These are phyloP conservation scores for Crossocerus cetratus DNA, from an alignment of 2,888 invertebrate genomes.

Conservation along the genomic window DNA sequence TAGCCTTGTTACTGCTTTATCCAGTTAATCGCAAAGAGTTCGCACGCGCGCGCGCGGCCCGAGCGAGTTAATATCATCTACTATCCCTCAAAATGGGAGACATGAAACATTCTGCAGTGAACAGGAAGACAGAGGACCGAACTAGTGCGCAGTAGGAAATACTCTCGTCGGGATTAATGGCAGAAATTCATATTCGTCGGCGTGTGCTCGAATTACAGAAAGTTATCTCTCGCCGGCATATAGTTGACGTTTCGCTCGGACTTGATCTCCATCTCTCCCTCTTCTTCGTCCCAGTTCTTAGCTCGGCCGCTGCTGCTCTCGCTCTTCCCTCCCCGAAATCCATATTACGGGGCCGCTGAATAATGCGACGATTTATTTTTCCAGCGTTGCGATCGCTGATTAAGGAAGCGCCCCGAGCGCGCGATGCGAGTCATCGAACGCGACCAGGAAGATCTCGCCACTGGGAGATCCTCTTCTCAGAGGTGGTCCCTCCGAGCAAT, in stretches of 20 bases:
- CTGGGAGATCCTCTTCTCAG: background rate
- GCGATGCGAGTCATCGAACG: constrained; percentile 9
- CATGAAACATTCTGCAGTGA: no score
- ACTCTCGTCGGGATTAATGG: constrained; percentile 67
- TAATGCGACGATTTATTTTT: constrained; percentile 74
- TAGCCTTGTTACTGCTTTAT: no score
- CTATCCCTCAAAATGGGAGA: no score
- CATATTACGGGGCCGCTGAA: constrained; percentile 70
- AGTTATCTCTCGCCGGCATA: constrained; percentile 66
- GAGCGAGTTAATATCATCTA: no score
- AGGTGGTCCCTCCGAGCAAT: no score
- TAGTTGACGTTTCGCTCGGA: constrained; percentile 51
- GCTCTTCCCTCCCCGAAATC: constrained; percentile 62
- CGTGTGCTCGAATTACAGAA: constrained; percentile 73
- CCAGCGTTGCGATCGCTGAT: constrained; percentile 68
- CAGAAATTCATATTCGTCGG: constrained; percentile 74
- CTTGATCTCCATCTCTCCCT: constrained; percentile 46
- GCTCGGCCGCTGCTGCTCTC: background rate
- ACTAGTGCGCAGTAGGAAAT: no score
- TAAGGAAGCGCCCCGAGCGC: constrained; percentile 57
- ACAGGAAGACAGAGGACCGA: no score
- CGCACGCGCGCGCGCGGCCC: no score
- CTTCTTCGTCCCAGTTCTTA: constrained; percentile 15
- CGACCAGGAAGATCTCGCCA: constrained; percentile 2
- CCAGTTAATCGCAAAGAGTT: no score